Evolutionary conservation across 2,797 vertebrate species (phyloP).

Genomic region (Microctenopoma stevenorrisi): DNA sequence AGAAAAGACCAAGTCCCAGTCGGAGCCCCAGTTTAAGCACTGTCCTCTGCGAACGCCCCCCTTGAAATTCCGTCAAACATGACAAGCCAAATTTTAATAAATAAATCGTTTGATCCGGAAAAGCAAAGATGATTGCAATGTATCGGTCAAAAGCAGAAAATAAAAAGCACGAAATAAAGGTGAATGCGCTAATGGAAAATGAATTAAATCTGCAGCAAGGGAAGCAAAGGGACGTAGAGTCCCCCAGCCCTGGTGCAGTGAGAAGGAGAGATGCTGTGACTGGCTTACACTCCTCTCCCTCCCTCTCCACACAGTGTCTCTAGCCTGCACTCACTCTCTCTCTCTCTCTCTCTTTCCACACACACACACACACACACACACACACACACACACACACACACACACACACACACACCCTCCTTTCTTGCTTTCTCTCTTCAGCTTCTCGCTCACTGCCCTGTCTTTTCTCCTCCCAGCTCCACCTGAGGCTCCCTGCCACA

Average conservation of each 20-base stretch:
- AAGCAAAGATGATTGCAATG: conserved; percentile 46
- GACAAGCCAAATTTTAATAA: conserved; percentile 29
- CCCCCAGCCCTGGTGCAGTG: conserved; percentile 84
- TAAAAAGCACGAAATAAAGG: conserved; percentile 55
- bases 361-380: conserved; percentile 7
- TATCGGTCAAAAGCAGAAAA: conserved; percentile 55
- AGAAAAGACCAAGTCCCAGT: conserved; percentile 62
- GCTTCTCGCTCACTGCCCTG: conserved; percentile 56
- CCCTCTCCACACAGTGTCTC: conserved; percentile 69
- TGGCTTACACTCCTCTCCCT: conserved; percentile 81
- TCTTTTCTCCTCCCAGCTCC: conserved; percentile 81
- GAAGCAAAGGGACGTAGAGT: conserved; percentile 75
- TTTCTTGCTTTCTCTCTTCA: conserved; percentile 48
- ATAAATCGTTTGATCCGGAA: conserved; percentile 57
- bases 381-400: conserved; percentile 23
- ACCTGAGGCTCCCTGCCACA: conserved; percentile 87
- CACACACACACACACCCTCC: conserved; percentile 41
- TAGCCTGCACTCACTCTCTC: conserved; percentile 67
- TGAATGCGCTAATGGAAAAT: conserved; percentile 75
- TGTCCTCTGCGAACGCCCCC: conserved; percentile 56
- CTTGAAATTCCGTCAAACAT: conserved; percentile 47
- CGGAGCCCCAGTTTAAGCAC: conserved; percentile 57
- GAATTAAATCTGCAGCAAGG: conserved; percentile 77
- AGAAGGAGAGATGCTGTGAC: conserved; percentile 86
- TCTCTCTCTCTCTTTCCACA: conserved; percentile 17